Evolutionary conservation across 2,888 invertebrate genomes (phyloP), one percentile per base, ranked within the genome.

Genomic region (Eristalis intricaria): DNA sequence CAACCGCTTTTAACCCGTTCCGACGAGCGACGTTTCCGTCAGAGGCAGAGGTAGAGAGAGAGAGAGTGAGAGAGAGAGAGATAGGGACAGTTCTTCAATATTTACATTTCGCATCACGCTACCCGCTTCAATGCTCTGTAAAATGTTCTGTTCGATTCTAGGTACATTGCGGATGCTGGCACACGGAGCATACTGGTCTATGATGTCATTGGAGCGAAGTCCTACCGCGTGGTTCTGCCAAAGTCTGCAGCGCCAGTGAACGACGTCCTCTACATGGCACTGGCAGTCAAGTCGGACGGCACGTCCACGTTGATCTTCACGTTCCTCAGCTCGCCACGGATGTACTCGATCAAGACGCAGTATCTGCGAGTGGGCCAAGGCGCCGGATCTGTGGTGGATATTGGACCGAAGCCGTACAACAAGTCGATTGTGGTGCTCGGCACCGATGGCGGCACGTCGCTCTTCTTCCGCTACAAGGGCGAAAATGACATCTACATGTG

Each of bases 391-490:
- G 94, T 95, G 73, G 93, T 94, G 8, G 95, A 95, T 90, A 94
- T 95, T 19, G 95, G 95, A 0, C 90, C 93, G 1, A 95, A 95
- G 89, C 94, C 94, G 0, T 92, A 91, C 83, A 93, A 91, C 26
- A 93, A 92, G 22, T 94, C 93, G 89, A 94, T 95, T 56, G 95
- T 95, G 2, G 89, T 95, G 0, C 91, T 95, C 58, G 95, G 95
- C 35, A 94, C 94, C 2, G 95, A 95, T 90, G 94, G 95, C 60
- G 95, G 94, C 10, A 93, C 93, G 11, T 94, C 94, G 5, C 91
- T 95, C 15, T 95, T 95, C 93, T 95, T 95, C 92, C 93, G 95
- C n/a, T 94, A 94, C 90, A 94, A 94, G 90, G 95, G 95, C 22
- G 94, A 95, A 89, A 94, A 95, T 13, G 95, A 95, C 84, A 94